Conservation (phyloP, 2,888 invertebrate genomes). For the Merodon equestris region DNA sequence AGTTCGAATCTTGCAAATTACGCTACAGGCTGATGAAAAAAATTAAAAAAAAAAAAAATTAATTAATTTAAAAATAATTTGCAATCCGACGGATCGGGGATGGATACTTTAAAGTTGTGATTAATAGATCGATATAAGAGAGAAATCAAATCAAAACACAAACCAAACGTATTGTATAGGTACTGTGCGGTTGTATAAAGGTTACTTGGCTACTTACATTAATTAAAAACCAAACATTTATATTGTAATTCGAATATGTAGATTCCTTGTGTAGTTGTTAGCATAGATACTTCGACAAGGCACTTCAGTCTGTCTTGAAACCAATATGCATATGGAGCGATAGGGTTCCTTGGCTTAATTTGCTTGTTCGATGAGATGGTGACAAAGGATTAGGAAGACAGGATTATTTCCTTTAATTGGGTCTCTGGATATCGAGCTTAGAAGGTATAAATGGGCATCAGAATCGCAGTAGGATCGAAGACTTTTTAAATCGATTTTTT, state of each 20-base stretch:
- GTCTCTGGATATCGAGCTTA: too few relatives aligned
- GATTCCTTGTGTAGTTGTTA: constrained; percentile 4
- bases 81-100: constrained; percentile 47
- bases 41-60: constrained; percentile 34
- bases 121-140: constrained; percentile 24
- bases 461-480: too few relatives aligned
- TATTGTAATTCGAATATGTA: constrained; percentile 1
- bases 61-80: constrained; percentile 55
- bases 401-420: too few relatives aligned
- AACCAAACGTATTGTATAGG: constrained; percentile 30
- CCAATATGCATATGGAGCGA: too few relatives aligned
- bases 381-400: too few relatives aligned
- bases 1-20: constrained; percentile 51
- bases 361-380: too few relatives aligned
- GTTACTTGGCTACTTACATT: constrained; percentile 12
- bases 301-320: too few relatives aligned
- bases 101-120: constrained; percentile 45
- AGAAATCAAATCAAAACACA: constrained; percentile 43
- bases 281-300: too few relatives aligned
- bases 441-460: too few relatives aligned
- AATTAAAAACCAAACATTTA: not conserved
- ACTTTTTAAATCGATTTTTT: too few relatives aligned
- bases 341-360: too few relatives aligned
- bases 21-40: constrained; percentile 71
- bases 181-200: constrained; percentile 45